phyloP scores from a whole-genome alignment of 2,888 invertebrate genomes.

The Drosophila picticornis region DNA sequence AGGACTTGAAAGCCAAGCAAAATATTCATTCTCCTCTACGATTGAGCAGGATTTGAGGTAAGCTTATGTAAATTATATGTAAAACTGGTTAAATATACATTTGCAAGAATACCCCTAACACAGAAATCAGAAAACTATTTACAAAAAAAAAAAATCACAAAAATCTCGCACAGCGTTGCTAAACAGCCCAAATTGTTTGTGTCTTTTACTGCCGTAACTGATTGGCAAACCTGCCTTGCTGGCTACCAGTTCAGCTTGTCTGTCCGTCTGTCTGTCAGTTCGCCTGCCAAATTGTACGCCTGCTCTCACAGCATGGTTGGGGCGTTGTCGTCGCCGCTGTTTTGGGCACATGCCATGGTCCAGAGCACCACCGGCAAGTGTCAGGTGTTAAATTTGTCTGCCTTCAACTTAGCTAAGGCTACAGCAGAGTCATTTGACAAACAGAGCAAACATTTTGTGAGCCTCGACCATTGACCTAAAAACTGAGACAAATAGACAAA shows the following conservation, averaged over 20 bases:
- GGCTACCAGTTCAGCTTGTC: slow-evolving; percentile 32
- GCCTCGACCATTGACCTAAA: slow-evolving; percentile 74
- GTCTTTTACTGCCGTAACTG: slow-evolving; percentile 40
- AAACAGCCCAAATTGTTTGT: slow-evolving; percentile 66
- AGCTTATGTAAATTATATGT: slow-evolving; percentile 1
- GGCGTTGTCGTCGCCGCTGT: slow-evolving; percentile 54
- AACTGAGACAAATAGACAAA: slow-evolving; percentile 47
- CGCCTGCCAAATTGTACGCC: slow-evolving; percentile 9
- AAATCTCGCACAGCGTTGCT: slow-evolving; percentile 59
- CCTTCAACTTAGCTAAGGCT: slow-evolving; percentile 44
- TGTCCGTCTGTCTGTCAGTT: slow-evolving; percentile 11
- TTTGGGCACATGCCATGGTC: slow-evolving; percentile 62
- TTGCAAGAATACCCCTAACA: slow-evolving; percentile 18
- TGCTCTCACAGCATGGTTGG: slow-evolving; percentile 59
- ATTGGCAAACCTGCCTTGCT: slow-evolving; percentile 44
- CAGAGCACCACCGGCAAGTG: slow-evolving; percentile 50
- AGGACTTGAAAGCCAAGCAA: neutral
- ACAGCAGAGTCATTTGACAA: slow-evolving; percentile 24
- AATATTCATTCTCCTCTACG: neutral
- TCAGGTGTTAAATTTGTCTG: slow-evolving; percentile 76
- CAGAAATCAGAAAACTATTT: slow-evolving; percentile 31
- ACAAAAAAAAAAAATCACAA: slow-evolving; percentile 18
- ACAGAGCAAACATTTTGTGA: slow-evolving; percentile 55
- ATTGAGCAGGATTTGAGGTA: neutral
- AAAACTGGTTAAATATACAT: slow-evolving; percentile 2